Conservation (phyloP, 2,888 invertebrate species). For the Poecilus cupreus region DNA sequence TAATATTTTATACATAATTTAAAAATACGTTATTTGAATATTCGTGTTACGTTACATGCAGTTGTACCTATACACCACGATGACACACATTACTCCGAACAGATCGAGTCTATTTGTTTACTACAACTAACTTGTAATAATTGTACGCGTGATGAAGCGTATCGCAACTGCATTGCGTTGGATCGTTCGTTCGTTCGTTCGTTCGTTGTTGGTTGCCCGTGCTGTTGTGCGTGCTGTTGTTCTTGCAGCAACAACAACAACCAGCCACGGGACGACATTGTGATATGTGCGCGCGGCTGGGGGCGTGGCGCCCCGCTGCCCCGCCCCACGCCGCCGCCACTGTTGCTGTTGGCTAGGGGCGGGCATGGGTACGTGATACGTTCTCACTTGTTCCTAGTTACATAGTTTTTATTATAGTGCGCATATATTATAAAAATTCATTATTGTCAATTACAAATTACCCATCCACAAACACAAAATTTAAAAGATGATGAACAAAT, state of each 20-base stretch:
- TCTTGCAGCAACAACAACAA: too few relatives aligned
- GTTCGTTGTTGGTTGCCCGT: constrained; percentile 14
- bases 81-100: constrained; percentile 31
- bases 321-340: constrained; percentile 34
- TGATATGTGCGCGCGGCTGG: constrained; percentile 68
- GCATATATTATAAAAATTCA: constrained; percentile 68
- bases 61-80: constrained; percentile 47
- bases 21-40: constrained; percentile 73
- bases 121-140: not conserved
- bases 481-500: constrained; percentile 70
- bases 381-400: constrained; percentile 59
- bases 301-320: constrained; percentile 37
- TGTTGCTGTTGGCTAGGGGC: constrained; percentile 59
- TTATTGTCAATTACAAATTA: constrained; percentile 73
- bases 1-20: constrained; percentile 75
- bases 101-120: constrained; percentile 44
- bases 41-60: constrained; percentile 68
- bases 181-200: constrained; percentile 45
- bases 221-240: not conserved
- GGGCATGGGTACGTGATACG: constrained; percentile 42
- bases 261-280: constrained; percentile 70
- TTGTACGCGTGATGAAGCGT: constrained; percentile 18
- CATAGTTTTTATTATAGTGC: constrained; percentile 58
- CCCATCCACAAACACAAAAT: constrained; percentile 68
- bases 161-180: constrained; percentile 61